Conservation (phyloP, 2,797 vertebrate genomes). For the Gallinago solitaria region DNA sequence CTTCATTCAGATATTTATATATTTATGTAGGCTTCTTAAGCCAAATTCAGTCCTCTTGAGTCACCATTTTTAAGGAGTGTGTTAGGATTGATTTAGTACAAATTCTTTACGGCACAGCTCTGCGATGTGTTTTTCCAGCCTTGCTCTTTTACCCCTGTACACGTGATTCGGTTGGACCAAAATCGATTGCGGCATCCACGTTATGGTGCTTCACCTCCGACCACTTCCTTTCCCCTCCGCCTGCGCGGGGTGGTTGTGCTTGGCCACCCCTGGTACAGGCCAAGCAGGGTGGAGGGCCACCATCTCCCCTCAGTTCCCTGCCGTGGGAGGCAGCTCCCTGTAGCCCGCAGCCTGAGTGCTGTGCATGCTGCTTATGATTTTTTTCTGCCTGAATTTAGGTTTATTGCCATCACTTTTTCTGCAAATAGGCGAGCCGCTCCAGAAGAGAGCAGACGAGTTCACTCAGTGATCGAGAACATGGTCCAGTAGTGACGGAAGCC, state of each 20-base stretch:
- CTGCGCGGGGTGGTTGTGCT: neutral
- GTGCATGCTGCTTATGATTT: rapidly evolving
- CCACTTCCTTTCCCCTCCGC: neutral
- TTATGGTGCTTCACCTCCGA: neutral
- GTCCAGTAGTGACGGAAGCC: neutral
- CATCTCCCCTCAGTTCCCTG: neutral
- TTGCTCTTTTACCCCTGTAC: neutral
- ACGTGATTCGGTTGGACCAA: neutral
- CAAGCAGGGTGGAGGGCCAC: neutral
- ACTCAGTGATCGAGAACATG: neutral
- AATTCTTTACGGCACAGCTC: neutral
- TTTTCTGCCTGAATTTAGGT: neutral
- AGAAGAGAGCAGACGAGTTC: neutral
- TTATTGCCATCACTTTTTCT: neutral
- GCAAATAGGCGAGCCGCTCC: neutral
- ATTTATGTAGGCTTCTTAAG: neutral
- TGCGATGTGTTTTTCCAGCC: conserved; percentile 3
- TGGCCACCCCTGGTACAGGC: neutral
- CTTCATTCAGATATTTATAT: neutral
- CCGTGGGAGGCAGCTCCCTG: neutral
- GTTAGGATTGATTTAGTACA: neutral
- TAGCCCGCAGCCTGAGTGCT: neutral
- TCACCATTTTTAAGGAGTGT: neutral
- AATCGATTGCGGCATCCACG: rapidly evolving
- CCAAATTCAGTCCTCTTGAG: neutral